phyloP scores from a whole-genome alignment of 2,113 vertebrate species.

The Acrocephalus arundinaceus region DNA sequence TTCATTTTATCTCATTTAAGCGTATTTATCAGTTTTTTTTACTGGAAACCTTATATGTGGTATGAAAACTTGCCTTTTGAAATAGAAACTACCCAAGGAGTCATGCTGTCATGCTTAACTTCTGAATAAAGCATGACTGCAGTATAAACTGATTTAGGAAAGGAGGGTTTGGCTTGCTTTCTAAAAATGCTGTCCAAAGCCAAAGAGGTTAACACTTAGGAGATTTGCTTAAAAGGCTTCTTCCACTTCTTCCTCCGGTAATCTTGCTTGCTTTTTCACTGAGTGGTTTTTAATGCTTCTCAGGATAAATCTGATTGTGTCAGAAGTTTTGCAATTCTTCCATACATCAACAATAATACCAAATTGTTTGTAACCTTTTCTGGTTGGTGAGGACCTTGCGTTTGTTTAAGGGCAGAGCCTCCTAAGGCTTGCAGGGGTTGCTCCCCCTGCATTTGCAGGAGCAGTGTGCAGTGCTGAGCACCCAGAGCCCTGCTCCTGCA shows the following conservation, averaged over 20 bases:
- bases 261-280: conserved; percentile 1
- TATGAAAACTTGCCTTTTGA: conserved; percentile 25
- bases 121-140: conserved; percentile 31
- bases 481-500: background rate
- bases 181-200: conserved; percentile 26
- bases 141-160: conserved; percentile 25
- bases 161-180: conserved; percentile 21
- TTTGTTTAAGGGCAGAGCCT: background rate
- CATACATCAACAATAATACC: background rate
- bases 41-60: background rate
- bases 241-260: background rate
- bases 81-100: background rate
- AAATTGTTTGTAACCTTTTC: background rate
- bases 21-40: background rate
- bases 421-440: rapidly evolving
- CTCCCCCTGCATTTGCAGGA: rapidly evolving
- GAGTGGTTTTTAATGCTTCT: background rate
- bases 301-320: background rate
- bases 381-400: background rate
- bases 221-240: conserved; percentile 41
- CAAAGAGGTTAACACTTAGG: conserved; percentile 23
- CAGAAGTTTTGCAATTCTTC: background rate
- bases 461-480: background rate
- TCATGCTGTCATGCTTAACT: conserved; percentile 20
- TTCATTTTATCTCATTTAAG: background rate